phyloP scores from a whole-genome alignment of 1,140 invertebrate genomes.

The Nasonia giraulti region DNA sequence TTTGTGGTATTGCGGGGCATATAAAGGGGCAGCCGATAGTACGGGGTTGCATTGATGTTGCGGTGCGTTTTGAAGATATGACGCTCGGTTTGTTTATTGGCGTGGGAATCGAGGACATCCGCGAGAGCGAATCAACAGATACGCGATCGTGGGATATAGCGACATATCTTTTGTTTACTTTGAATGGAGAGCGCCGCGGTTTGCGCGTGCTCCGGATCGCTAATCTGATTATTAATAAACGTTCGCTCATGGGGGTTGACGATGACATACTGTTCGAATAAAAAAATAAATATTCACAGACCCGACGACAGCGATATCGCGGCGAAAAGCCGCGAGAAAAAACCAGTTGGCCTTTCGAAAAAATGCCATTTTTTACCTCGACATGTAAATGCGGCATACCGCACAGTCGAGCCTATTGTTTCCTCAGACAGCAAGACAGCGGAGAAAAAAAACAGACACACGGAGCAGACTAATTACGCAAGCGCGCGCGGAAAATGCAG shows the following conservation, averaged over 20 bases:
- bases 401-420: neutral
- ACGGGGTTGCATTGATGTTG: too few relatives aligned
- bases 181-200: neutral
- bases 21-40: neutral
- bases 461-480: neutral
- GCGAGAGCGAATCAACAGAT: neutral
- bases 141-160: neutral
- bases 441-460: neutral
- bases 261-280: neutral
- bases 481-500: neutral
- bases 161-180: neutral
- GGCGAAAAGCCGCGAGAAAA: neutral
- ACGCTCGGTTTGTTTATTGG: neutral
- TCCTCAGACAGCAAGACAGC: neutral
- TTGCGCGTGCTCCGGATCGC: too few relatives aligned
- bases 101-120: neutral
- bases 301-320: neutral
- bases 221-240: too few relatives aligned
- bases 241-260: too few relatives aligned
- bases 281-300: slow-evolving; percentile 11
- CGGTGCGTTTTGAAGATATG: neutral
- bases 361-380: slow-evolving; percentile 13
- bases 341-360: slow-evolving; percentile 23
- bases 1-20: neutral
- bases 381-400: neutral